phyloP scores from a whole-genome alignment of 2,113 vertebrate species.

The Tretioscincus oriximinensis region DNA sequence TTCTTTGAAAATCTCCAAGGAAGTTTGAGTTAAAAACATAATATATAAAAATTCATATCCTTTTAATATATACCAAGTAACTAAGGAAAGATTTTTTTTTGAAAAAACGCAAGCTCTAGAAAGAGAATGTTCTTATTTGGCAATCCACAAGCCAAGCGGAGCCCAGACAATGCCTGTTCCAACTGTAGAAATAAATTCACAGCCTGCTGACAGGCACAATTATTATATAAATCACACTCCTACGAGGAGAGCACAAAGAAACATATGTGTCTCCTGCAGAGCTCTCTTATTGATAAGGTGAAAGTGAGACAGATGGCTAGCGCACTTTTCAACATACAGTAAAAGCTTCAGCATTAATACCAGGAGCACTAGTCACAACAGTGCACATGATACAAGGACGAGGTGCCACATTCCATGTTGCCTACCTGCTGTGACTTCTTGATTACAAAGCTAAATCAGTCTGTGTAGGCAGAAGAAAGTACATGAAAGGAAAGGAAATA shows the following conservation, averaged over 20 bases:
- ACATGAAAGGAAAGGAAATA: background rate
- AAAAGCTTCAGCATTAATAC: slow-evolving; percentile 6
- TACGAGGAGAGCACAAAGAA: slow-evolving; percentile 12
- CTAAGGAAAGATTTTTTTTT: background rate
- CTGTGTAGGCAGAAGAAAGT: background rate
- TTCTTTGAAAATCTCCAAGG: background rate
- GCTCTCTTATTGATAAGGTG: slow-evolving; percentile 16
- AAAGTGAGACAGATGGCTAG: slow-evolving; percentile 20
- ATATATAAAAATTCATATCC: background rate
- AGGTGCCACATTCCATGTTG: background rate
- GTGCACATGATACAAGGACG: background rate
- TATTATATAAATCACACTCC: background rate
- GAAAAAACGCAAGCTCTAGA: background rate
- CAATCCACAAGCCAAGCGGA: background rate
- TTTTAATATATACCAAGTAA: background rate
- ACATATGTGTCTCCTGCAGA: slow-evolving; percentile 15
- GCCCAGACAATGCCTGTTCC: background rate
- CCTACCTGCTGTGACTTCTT: slow-evolving; percentile 6
- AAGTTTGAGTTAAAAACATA: too few relatives aligned
- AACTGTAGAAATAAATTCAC: background rate
- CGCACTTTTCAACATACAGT: slow-evolving; percentile 9
- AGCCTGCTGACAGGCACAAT: background rate
- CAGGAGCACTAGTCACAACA: slow-evolving; percentile 1
- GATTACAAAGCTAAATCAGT: slow-evolving; percentile 1
- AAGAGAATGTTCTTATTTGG: background rate